Conservation (phyloP, 2,797 vertebrate genomes). For the Pseudochaenichthys georgianus region DNA sequence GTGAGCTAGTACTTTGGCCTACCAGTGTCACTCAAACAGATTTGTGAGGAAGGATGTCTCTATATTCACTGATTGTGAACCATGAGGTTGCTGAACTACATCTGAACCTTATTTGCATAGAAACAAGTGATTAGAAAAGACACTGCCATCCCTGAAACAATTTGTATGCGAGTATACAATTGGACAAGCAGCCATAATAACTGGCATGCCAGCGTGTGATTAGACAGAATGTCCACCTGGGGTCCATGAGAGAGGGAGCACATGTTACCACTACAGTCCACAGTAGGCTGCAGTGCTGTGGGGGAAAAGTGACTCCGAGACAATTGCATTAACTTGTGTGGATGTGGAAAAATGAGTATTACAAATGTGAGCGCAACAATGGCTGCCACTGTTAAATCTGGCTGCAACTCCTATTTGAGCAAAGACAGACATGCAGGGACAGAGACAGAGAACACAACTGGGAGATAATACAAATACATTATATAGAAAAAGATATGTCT, state of each 20-base stretch:
- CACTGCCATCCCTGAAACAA: conserved; percentile 37
- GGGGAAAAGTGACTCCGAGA: conserved; percentile 54
- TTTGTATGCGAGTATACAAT: conserved; percentile 40
- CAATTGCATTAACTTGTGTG: conserved; percentile 72
- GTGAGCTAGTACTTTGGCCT: not conserved
- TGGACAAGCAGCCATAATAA: conserved; percentile 49
- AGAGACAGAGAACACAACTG: conserved; percentile 25
- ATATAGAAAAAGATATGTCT: not conserved
- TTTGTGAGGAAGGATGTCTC: conserved; percentile 10
- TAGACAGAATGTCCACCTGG: conserved; percentile 61
- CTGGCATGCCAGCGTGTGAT: conserved; percentile 39
- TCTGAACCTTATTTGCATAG: conserved; percentile 59
- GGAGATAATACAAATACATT: not conserved
- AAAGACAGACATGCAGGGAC: conserved; percentile 38
- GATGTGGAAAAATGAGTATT: conserved; percentile 55
- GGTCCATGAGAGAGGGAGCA: conserved; percentile 40
- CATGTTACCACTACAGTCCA: conserved; percentile 55
- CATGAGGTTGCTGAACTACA: conserved; percentile 48
- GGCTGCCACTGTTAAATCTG: conserved; percentile 47
- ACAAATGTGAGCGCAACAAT: conserved; percentile 66
- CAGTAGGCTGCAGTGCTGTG: conserved; percentile 55
- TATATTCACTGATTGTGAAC: conserved; percentile 3
- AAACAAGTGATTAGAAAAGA: conserved; percentile 41
- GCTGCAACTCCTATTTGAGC: conserved; percentile 17
- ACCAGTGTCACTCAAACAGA: not conserved